These are phyloP conservation scores for Gambusia yucatana DNA, from an alignment of 2,797 vertebrate species.

Conservation along the genomic window DNA sequence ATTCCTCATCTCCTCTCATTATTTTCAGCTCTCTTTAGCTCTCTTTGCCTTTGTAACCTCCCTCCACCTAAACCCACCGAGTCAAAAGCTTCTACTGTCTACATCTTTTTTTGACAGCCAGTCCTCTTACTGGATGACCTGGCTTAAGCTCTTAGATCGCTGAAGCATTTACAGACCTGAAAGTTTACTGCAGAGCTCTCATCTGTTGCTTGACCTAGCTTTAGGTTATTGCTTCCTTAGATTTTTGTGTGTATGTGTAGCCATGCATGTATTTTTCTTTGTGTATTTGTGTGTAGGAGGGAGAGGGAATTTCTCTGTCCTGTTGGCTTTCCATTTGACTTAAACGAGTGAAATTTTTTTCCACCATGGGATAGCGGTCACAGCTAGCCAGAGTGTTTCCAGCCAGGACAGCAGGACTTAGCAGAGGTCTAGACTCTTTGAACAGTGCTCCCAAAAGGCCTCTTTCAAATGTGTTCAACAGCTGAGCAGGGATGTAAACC, in stretches of 20 bases:
- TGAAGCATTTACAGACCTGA: constrained; percentile 43
- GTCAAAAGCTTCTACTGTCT: constrained; percentile 26
- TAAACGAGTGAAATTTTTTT: constrained; percentile 24
- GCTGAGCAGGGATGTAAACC: constrained; percentile 50
- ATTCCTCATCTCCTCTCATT: neutral
- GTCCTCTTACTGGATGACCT: constrained; percentile 55
- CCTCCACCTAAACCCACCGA: constrained; percentile 42
- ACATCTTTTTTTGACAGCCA: constrained; percentile 30
- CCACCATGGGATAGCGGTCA: constrained; percentile 31
- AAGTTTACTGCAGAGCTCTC: constrained; percentile 31
- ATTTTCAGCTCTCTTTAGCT: constrained; percentile 27
- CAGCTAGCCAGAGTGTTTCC: constrained; percentile 37
- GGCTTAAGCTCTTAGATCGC: constrained; percentile 50
- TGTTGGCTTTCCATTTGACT: constrained; percentile 44
- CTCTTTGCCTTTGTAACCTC: constrained; percentile 37
- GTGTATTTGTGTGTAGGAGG: constrained; percentile 32
- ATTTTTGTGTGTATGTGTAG: constrained; percentile 32
- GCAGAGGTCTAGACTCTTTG: constrained; percentile 30
- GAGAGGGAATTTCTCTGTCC: constrained; percentile 28
- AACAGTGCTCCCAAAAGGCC: constrained; percentile 33
- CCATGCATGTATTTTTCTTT: constrained; percentile 15
- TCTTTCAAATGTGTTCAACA: constrained; percentile 47
- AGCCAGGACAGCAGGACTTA: constrained; percentile 27
- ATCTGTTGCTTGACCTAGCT: constrained; percentile 61
- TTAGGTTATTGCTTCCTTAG: constrained; percentile 28